Evolutionary conservation across 2,113 vertebrate species (phyloP).

Genomic region (Pelusios castaneus): DNA sequence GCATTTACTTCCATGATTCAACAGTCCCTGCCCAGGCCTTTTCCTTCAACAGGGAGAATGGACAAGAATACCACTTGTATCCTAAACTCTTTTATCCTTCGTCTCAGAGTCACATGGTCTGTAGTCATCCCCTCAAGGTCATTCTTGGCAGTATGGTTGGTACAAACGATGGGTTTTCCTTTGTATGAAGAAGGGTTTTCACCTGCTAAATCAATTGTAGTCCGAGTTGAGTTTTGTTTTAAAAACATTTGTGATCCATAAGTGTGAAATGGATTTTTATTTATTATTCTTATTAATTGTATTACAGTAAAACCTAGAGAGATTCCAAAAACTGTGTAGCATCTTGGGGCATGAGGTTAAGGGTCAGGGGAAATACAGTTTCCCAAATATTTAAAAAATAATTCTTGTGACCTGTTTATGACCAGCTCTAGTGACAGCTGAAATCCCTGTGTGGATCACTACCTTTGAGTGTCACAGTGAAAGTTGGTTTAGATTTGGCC

Average conservation of each 20-base stretch:
- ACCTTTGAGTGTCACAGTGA: not conserved
- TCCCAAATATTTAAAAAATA: not conserved
- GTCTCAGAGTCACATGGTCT: no score
- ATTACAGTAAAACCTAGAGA: not conserved
- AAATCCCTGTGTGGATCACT: not conserved
- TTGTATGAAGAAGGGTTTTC: accelerated
- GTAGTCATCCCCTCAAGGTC: no score
- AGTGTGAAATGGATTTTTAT: not conserved
- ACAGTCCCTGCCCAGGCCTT: no score
- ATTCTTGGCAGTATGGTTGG: no score
- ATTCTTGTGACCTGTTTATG: not conserved
- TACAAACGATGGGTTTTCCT: not conserved
- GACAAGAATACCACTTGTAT: no score
- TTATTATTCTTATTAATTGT: not conserved
- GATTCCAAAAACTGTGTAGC: not conserved
- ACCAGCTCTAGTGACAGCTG: not conserved
- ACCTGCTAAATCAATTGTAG: accelerated
- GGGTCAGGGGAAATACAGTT: not conserved
- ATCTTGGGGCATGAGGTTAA: not conserved
- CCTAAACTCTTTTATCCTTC: no score
- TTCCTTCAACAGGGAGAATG: no score
- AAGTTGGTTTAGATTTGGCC: not conserved
- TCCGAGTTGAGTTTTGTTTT: not conserved
- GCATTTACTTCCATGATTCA: no score
- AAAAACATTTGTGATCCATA: accelerated